Evolutionary conservation across 2,888 invertebrate species (phyloP).

Genomic region (Pyralis farinalis): DNA sequence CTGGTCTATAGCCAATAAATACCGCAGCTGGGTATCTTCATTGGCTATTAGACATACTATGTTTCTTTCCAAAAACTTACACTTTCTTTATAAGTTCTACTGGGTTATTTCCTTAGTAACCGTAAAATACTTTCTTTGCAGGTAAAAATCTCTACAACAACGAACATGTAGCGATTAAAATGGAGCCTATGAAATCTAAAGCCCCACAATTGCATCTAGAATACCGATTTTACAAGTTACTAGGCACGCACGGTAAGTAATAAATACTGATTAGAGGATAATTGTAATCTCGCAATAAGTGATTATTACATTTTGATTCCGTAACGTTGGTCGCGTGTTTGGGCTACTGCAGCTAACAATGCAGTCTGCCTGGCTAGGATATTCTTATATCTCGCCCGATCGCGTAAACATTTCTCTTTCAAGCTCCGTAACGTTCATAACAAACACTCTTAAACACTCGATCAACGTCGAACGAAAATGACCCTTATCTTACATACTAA

Average conservation of each 20-base stretch:
- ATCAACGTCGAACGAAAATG: conserved; percentile 6
- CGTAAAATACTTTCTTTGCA: conserved; percentile 84
- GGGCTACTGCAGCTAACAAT: conserved; percentile 1
- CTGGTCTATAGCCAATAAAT: no score
- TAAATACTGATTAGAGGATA: conserved; percentile 19
- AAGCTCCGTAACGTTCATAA: conserved; percentile 2
- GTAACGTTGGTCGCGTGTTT: conserved; percentile 6
- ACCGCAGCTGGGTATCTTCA: no score
- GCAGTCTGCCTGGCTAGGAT: conserved; percentile 6
- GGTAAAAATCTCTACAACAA: conserved; percentile 99
- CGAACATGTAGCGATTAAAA: conserved; percentile 99
- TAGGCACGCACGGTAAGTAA: conserved; percentile 96
- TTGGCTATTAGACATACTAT: no score
- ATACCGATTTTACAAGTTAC: conserved; percentile 99
- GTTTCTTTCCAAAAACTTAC: neutral
- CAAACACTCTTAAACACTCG: conserved; percentile 6
- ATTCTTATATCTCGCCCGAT: conserved; percentile 1
- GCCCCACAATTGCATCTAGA: conserved; percentile 99
- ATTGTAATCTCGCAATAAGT: conserved; percentile 13
- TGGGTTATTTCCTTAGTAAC: no score
- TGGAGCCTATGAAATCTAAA: conserved; percentile 99
- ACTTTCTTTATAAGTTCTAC: no score
- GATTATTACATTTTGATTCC: neutral
- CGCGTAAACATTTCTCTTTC: conserved; percentile 1
- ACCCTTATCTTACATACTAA: neutral